phyloP scores from a whole-genome alignment of 2,113 vertebrate genomes.

The Camelus dromedarius region DNA sequence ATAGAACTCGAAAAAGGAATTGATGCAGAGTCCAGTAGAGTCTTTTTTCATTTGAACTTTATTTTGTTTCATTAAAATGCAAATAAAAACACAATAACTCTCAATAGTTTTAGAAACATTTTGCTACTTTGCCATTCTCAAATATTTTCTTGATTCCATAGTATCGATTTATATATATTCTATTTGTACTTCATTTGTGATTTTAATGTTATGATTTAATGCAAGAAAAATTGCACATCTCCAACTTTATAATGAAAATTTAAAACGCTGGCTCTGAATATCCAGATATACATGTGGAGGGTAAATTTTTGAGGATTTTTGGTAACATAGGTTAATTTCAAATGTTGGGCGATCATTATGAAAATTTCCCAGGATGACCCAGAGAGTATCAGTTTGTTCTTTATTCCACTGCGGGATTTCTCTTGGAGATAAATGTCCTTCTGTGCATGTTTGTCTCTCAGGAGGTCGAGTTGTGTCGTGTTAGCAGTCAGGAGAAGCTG shows the following conservation, averaged over 20 bases:
- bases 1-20: background rate
- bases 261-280: background rate
- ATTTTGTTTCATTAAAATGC: constrained; percentile 1
- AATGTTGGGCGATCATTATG: background rate
- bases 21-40: background rate
- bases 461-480: constrained; percentile 96
- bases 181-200: background rate
- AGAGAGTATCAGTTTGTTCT: background rate
- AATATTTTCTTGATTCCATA: background rate
- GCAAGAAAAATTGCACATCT: background rate
- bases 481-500: constrained; percentile 96
- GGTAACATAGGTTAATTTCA: constrained; percentile 10
- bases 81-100: constrained; percentile 2
- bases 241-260: background rate
- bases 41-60: background rate
- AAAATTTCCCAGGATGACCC: background rate
- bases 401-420: background rate
- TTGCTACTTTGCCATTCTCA: background rate
- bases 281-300: background rate
- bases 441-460: constrained; percentile 77
- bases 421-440: constrained; percentile 30
- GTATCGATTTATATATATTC: background rate
- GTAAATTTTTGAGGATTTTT: background rate
- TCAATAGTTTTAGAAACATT: background rate
- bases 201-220: constrained; percentile 9